Evolutionary conservation across 1,140 invertebrate genomes (phyloP), one percentile per base, ranked within the genome.

Genomic region (Zaprionus tsacasi): DNA sequence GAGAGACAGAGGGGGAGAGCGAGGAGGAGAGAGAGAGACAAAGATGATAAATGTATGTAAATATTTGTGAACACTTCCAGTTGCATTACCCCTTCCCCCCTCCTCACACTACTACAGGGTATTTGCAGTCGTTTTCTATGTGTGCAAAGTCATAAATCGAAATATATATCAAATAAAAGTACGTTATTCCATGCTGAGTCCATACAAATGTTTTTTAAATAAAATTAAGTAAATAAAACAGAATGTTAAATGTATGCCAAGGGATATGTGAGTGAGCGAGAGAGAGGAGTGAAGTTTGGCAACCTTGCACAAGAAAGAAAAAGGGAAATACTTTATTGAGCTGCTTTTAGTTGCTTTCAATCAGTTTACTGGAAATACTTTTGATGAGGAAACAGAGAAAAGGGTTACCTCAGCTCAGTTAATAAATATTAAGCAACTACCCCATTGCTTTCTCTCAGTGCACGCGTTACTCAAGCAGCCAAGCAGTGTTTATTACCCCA

Each of bases 121-220:
- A 50, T 50, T 12, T 10, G 17, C 21, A 6, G 17, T 25, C 2
- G 17, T 6, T 50, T 21, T 17, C 17, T 21, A 50, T 50, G 11
- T 50, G 0, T 50, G 10, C 17, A 50, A 50, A 50, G 45, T 50
- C 45, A 50, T 50, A 50, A 21, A 50, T 50, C 45, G 45, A 50
- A 50, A 50, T 21, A 50, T 21, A 25, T 25, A 50, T 50, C 45
- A 50, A 50, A 50, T 50, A 50, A 45, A 45, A 15, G 40, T 45
- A n/a, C 40, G n/a, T 45, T 45, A 45, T 6, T 25, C 45, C 15
- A 12, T 11, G 45, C n/a, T 10, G n/a, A 7, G 45, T 50, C 11
- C 17, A 25, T 25, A 50, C 8, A 50, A 50, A 12, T 12, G 10
- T 11, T 12, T 50, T 50, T n/a, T 25, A 25, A 50, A 50, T 50